Base-by-base conservation (phyloP, 2,113 vertebrate genomes). In the Urocolius indicus region DNA sequence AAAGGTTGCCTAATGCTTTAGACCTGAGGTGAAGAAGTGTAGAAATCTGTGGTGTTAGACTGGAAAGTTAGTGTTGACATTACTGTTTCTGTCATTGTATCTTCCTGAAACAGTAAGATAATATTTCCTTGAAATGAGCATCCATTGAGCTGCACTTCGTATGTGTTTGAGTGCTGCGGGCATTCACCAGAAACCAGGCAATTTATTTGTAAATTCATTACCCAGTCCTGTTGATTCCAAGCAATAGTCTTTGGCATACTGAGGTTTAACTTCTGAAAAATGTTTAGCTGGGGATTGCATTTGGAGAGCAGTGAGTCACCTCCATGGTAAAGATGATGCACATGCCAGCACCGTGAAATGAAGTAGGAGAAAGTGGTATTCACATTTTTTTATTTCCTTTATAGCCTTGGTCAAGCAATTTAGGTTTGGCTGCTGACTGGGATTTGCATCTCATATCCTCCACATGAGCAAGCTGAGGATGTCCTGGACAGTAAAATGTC, bases 311-410 rank as follows among this genome's bases (percentile, higher is more conserved):
- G 0, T 5, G 9, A 22, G 16, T 34, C 69, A 3, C 6, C 16
- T 13, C 41, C 2, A 2, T 4, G 52, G 57, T 8, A 3, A 17
- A 8, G 49, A 1, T 3, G 13, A 1, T 4, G 23, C 18, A 3
- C 11, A 1, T 22, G 29, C 11, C 45, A 26, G 11, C 17, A 4
- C 9, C 0, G 0, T 8, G 11, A 11, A 36, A 21, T 5, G 8
- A 18, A 38, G n/a, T 0, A 9, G 48, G 13, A 55, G 29, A 52
- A 32, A 68, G 30, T 4, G n/a, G 3, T 12, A 5, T 16, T 7
- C 12, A 2, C 10, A 0, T 8, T 48, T 61, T 41, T 68, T 76
- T 51, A 2, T 2, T 27, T 26, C 41, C 17, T 41, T 79, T 43
- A 6, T 6, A 21, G 36, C 14, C 74, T 41, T 85, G 11, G 7